phyloP scores from a whole-genome alignment of 2,888 invertebrate species.

The Synanthedon vespiformis region DNA sequence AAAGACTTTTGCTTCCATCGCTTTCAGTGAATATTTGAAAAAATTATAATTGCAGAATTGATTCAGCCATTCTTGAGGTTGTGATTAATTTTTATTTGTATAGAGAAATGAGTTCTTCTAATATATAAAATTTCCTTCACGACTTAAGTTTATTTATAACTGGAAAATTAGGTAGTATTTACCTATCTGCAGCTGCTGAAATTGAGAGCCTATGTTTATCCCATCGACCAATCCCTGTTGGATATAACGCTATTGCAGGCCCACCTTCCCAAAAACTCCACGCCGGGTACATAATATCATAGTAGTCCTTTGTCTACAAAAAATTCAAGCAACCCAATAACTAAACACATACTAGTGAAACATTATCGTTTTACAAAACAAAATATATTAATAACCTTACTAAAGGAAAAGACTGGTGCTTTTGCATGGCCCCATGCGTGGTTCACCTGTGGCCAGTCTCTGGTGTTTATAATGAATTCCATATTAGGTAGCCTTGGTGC shows the following conservation, averaged over 20 bases:
- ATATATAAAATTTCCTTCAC: neutral
- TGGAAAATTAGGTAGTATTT: constrained; percentile 10
- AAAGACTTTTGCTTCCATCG: too few relatives aligned
- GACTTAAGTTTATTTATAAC: too few relatives aligned
- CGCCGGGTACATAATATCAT: constrained; percentile 94
- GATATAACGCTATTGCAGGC: constrained; percentile 94
- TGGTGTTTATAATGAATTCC: constrained; percentile 89
- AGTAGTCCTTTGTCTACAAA: constrained; percentile 76
- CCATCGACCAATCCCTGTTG: constrained; percentile 94
- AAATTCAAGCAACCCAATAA: neutral
- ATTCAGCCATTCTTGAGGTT: too few relatives aligned
- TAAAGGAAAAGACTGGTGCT: constrained; percentile 94
- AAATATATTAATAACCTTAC: constrained; percentile 75
- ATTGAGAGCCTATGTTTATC: constrained; percentile 83
- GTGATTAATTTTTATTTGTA: too few relatives aligned
- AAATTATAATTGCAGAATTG: too few relatives aligned
- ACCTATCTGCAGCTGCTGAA: constrained; percentile 72
- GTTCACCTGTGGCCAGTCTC: constrained; percentile 93
- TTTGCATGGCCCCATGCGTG: constrained; percentile 68
- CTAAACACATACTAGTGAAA: constrained; percentile 1
- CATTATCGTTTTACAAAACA: neutral
- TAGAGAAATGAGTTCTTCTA: neutral
- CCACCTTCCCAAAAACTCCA: constrained; percentile 99
- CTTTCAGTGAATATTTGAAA: too few relatives aligned
- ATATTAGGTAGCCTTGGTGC: constrained; percentile 80